Evolutionary conservation across 2,888 invertebrate genomes (phyloP).

Genomic region (Ectemnius lituratus): DNA sequence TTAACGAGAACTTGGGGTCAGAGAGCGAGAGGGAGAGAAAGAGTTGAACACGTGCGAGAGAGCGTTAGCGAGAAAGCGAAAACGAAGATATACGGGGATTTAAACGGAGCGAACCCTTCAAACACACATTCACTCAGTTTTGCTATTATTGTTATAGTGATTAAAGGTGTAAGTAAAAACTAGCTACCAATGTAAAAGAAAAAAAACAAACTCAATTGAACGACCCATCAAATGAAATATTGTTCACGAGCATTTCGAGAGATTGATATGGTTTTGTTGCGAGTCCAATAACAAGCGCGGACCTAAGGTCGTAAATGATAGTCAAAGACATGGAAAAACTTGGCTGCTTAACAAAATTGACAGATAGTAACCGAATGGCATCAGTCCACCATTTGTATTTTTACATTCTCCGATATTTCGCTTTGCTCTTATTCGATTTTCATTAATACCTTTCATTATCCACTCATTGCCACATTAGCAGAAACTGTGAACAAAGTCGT

Average conservation of each 20-base stretch:
- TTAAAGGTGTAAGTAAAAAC: constrained; percentile 60
- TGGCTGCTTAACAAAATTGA: background rate
- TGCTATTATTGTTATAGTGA: constrained; percentile 71
- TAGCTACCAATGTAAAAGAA: constrained; percentile 64
- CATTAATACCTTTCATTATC: constrained; percentile 20
- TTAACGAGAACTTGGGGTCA: constrained; percentile 41
- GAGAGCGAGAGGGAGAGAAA: constrained; percentile 27
- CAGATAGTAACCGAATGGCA: constrained; percentile 11
- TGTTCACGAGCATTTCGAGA: constrained; percentile 34
- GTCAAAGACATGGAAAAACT: constrained; percentile 20
- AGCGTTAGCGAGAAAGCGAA: background rate
- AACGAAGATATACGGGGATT: constrained; percentile 34
- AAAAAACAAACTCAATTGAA: constrained; percentile 53
- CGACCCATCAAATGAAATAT: constrained; percentile 50
- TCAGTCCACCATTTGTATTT: constrained; percentile 18
- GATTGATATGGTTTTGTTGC: constrained; percentile 50
- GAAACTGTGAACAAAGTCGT: no score
- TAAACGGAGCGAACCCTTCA: constrained; percentile 47
- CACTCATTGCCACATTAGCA: background rate
- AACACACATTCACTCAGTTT: constrained; percentile 63
- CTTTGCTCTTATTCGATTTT: constrained; percentile 30
- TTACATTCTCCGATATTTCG: constrained; percentile 28
- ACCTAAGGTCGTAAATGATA: constrained; percentile 34
- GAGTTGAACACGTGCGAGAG: background rate
- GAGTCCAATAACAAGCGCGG: constrained; percentile 38